phyloP scores from a whole-genome alignment of 2,888 invertebrate species.

The Glaucopsyche alexis region DNA sequence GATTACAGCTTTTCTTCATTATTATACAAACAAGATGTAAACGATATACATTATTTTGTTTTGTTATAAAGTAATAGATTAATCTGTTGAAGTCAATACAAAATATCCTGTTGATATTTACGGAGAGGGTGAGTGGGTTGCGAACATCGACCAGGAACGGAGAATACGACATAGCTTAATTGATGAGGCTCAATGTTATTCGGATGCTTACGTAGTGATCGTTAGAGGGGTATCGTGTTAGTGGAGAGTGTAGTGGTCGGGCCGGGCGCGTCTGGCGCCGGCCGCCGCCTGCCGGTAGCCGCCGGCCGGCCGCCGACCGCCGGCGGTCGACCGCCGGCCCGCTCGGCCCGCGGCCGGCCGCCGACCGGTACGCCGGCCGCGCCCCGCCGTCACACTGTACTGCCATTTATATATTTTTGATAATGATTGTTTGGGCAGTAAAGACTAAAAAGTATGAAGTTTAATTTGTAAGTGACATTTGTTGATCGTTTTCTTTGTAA shows the following conservation, averaged over 20 bases:
- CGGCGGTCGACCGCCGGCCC: constrained; percentile 17
- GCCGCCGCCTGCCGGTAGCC: constrained; percentile 21
- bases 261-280: constrained; percentile 34
- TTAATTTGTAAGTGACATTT: constrained; percentile 78
- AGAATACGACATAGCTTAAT: constrained; percentile 60
- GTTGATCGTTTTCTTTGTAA: constrained; percentile 77
- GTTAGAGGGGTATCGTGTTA: constrained; percentile 48
- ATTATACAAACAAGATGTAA: constrained; percentile 58
- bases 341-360: constrained; percentile 30
- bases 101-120: constrained; percentile 52
- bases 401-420: constrained; percentile 50
- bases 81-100: constrained; percentile 67
- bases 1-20: constrained; percentile 55
- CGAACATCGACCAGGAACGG: constrained; percentile 52
- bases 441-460: constrained; percentile 69
- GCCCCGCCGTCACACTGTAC: constrained; percentile 29
- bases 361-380: constrained; percentile 31
- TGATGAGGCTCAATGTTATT: constrained; percentile 65
- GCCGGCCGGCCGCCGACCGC: constrained; percentile 18
- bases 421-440: constrained; percentile 72
- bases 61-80: constrained; percentile 72
- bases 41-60: constrained; percentile 60
- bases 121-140: constrained; percentile 66
- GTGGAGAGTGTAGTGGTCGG: constrained; percentile 38
- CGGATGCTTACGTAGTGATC: constrained; percentile 56